Conservation (phyloP, 92 coral and sea anemone genomes). For the Epizoanthus stellaris region DNA sequence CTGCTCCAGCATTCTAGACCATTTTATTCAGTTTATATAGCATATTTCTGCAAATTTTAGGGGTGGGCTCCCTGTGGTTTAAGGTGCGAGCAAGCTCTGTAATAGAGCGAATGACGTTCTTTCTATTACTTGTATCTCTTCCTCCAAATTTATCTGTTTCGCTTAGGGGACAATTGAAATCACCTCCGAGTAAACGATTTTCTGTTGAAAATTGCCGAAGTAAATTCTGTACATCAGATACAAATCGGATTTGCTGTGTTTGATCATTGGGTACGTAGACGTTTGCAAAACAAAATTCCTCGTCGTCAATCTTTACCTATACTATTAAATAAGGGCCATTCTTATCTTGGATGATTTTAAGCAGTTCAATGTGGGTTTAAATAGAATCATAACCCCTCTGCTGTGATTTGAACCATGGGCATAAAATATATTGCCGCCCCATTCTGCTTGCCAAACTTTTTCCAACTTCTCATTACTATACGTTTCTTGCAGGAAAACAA, state of each 20-base stretch:
- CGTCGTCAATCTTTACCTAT: too few species aligned
- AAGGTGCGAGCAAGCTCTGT: slow-evolving; percentile 23
- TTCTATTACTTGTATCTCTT: slow-evolving; percentile 22
- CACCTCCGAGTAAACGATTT: slow-evolving; percentile 39
- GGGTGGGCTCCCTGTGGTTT: too few species aligned
- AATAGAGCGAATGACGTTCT: not conserved
- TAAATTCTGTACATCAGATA: not conserved
- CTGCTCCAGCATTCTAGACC: too few species aligned
- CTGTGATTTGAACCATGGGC: slow-evolving; percentile 20
- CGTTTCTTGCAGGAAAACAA: slow-evolving; percentile 2
- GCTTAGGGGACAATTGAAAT: slow-evolving; percentile 38
- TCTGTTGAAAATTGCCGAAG: slow-evolving; percentile 24
- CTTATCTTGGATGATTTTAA: too few species aligned
- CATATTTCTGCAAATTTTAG: too few species aligned
- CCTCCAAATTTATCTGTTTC: slow-evolving; percentile 43
- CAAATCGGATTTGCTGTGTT: slow-evolving; percentile 6
- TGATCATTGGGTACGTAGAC: not conserved
- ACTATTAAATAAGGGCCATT: too few species aligned
- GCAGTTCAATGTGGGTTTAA: not conserved
- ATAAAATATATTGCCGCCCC: slow-evolving; percentile 10
- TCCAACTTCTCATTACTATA: slow-evolving; percentile 1
- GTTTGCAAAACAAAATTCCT: too few species aligned
- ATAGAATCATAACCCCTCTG: slow-evolving; percentile 11
- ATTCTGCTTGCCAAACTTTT: not conserved
- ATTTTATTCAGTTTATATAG: too few species aligned